These are phyloP conservation scores for Gadus macrocephalus DNA, from an alignment of 2,113 vertebrate genomes.

Conservation along the genomic window DNA sequence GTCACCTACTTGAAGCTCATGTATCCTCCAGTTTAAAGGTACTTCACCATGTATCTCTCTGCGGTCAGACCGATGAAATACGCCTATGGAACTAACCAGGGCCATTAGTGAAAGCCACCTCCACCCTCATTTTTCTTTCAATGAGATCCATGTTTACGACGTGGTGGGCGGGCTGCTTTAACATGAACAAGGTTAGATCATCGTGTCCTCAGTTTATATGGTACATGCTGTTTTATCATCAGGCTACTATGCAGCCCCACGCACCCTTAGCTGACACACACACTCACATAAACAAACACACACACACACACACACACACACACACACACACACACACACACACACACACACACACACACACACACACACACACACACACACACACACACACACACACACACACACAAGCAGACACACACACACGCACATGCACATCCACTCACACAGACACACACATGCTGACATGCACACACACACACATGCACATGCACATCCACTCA, in stretches of 20 bases:
- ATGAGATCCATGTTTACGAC: conserved; percentile 27
- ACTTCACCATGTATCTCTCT: background rate
- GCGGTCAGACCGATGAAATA: background rate
- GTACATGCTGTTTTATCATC: background rate
- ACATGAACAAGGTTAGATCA: conserved; percentile 55
- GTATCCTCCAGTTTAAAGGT: background rate
- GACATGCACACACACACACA: too few species aligned
- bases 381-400: too few species aligned
- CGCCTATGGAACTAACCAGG: background rate
- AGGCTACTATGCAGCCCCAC: conserved; percentile 29
- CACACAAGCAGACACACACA: too few species aligned
- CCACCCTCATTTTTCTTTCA: conserved; percentile 8
- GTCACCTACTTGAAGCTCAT: too few species aligned
- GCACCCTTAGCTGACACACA: background rate
- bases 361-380: too few species aligned
- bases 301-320: too few species aligned
- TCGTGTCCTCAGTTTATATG: conserved; percentile 25
- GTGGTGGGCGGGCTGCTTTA: conserved; percentile 53
- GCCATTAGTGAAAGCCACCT: conserved; percentile 29
- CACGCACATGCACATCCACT: too few species aligned
- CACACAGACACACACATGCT: too few species aligned
- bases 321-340: too few species aligned
- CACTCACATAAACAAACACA: too few species aligned
- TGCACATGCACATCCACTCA: too few species aligned
- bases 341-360: too few species aligned